Evolutionary conservation across 2,888 invertebrate species (phyloP).

Genomic region (Drosophila eohydei): DNA sequence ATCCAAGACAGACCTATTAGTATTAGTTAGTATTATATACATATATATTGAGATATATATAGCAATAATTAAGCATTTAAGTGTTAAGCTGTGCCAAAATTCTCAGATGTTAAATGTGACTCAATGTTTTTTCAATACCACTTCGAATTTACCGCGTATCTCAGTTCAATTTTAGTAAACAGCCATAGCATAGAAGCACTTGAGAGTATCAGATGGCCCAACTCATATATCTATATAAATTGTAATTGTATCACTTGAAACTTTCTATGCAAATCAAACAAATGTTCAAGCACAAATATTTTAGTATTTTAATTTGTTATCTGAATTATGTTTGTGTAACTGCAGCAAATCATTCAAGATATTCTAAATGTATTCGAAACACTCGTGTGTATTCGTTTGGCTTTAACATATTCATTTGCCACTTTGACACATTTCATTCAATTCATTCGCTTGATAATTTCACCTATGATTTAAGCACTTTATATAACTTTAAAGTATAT

Average conservation of each 20-base stretch:
- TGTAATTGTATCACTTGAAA: slow-evolving; percentile 8
- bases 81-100: slow-evolving; percentile 73
- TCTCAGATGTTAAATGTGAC: slow-evolving; percentile 44
- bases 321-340: neutral
- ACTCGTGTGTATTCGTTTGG: neutral
- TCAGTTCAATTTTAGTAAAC: slow-evolving; percentile 19
- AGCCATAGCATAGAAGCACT: slow-evolving; percentile 23
- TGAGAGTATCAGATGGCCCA: slow-evolving; percentile 20
- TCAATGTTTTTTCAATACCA: slow-evolving; percentile 1
- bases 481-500: neutral
- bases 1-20: slow-evolving; percentile 65
- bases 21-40: slow-evolving; percentile 43
- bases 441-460: neutral
- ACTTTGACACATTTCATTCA: neutral
- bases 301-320: neutral
- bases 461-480: neutral
- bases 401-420: neutral
- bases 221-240: neutral
- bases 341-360: neutral
- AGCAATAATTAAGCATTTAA: slow-evolving; percentile 29
- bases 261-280: neutral
- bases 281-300: neutral
- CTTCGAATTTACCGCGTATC: slow-evolving; percentile 35
- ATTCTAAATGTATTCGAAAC: neutral
- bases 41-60: slow-evolving; percentile 10